Conservation (phyloP, 30 jellyfish, hydroid and myxozoan species). For the Hydractinia symbiolongicarpus region DNA sequence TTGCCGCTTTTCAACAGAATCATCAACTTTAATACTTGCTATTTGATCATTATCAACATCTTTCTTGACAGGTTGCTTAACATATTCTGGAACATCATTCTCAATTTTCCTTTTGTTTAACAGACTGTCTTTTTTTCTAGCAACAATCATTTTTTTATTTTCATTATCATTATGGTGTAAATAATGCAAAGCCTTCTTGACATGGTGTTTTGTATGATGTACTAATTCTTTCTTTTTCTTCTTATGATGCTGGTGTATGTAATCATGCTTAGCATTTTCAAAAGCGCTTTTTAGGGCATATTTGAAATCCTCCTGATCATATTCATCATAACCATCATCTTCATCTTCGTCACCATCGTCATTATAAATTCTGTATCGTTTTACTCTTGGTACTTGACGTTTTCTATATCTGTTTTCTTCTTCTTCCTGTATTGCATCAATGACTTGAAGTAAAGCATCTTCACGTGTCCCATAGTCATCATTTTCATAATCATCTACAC, state of each 20-base stretch:
- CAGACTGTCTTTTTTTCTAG: no score
- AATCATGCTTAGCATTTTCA: neutral
- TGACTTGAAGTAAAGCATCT: neutral
- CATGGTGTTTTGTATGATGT: neutral
- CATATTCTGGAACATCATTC: neutral
- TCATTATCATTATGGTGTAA: neutral
- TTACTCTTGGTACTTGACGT: slow-evolving; percentile 20
- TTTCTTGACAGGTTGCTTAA: neutral
- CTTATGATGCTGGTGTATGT: neutral
- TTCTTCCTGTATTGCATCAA: neutral
- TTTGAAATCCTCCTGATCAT: neutral
- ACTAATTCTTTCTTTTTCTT: no score
- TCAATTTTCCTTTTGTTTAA: no score
- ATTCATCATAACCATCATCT: neutral
- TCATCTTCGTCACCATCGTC: slow-evolving; percentile 6
- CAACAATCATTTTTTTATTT: neutral
- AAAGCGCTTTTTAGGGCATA: neutral
- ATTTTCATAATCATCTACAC: slow-evolving; percentile 4
- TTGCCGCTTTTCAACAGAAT: slow-evolving; percentile 10
- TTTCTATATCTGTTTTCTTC: neutral
- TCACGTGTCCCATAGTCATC: neutral
- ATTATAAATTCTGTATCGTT: slow-evolving; percentile 12
- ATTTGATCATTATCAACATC: slow-evolving; percentile 18
- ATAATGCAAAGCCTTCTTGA: neutral
- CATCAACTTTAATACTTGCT: slow-evolving; percentile 24